phyloP scores from a whole-genome alignment of 1,140 invertebrate genomes.

The Bradysia coprophila region DNA sequence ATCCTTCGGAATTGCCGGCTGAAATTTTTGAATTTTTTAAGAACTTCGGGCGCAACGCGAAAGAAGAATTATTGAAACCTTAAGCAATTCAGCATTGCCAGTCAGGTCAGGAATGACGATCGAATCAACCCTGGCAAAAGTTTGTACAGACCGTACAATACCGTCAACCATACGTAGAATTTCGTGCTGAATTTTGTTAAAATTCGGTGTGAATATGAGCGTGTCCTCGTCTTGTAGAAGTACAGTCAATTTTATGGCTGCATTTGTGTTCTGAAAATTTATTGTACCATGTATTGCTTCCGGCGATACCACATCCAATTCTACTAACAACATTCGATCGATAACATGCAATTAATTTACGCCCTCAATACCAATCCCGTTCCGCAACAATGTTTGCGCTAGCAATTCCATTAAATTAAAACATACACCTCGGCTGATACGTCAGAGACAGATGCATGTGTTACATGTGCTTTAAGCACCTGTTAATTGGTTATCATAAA shows the following conservation, averaged over 20 bases:
- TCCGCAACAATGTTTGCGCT: slow-evolving; percentile 4
- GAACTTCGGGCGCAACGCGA: neutral
- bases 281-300: slow-evolving; percentile 3
- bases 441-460: too few relatives aligned
- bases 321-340: too few relatives aligned
- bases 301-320: too few relatives aligned
- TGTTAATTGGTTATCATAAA: too few relatives aligned
- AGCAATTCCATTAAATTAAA: too few relatives aligned
- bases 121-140: slow-evolving; percentile 51
- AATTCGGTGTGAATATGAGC: slow-evolving; percentile 63
- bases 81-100: neutral
- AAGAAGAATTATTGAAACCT: neutral
- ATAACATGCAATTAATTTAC: slow-evolving; percentile 5
- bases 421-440: too few relatives aligned
- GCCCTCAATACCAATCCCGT: slow-evolving; percentile 2
- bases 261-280: slow-evolving; percentile 36
- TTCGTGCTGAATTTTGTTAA: slow-evolving; percentile 48
- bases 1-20: slow-evolving; percentile 49
- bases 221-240: slow-evolving; percentile 39
- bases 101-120: slow-evolving; percentile 5
- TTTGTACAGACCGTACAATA: slow-evolving; percentile 46
- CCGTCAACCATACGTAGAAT: slow-evolving; percentile 51
- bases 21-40: slow-evolving; percentile 5
- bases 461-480: too few relatives aligned
- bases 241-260: slow-evolving; percentile 56